Conservation (phyloP, 92 coral and sea anemone species). For the Paragorgia papillata region DNA sequence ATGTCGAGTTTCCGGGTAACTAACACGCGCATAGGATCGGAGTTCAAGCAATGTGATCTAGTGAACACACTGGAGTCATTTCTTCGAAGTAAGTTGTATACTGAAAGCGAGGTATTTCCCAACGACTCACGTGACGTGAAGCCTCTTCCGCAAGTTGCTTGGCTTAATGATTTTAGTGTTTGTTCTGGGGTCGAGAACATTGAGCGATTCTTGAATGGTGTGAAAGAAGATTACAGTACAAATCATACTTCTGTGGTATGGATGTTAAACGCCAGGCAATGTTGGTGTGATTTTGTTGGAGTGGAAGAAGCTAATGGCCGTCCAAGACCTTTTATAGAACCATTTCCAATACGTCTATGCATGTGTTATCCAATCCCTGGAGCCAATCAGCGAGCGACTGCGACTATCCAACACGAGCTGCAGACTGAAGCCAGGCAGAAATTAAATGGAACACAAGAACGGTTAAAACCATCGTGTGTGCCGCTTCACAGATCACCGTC, state of each 20-base stretch:
- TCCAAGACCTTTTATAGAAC: conserved; percentile 87
- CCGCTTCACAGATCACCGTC: conserved; percentile 15
- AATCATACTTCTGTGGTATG: conserved; percentile 69
- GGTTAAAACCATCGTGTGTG: background rate
- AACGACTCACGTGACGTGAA: conserved; percentile 66
- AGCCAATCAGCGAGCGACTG: conserved; percentile 1
- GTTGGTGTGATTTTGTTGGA: conserved; percentile 93
- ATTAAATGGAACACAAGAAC: conserved; percentile 10
- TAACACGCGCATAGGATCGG: conserved; percentile 83
- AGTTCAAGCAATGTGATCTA: conserved; percentile 83
- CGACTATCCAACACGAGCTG: background rate
- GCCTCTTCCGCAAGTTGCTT: conserved; percentile 81
- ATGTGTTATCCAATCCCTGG: conserved; percentile 78
- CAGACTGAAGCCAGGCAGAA: conserved; percentile 9
- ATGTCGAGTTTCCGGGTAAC: conserved; percentile 83
- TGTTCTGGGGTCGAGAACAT: conserved; percentile 57
- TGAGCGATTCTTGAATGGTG: conserved; percentile 63
- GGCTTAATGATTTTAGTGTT: conserved; percentile 89
- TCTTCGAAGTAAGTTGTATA: conserved; percentile 55
- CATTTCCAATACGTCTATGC: conserved; percentile 86
- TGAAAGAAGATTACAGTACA: conserved; percentile 46
- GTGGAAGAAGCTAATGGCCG: conserved; percentile 72
- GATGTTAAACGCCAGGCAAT: conserved; percentile 81
- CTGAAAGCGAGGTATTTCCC: conserved; percentile 69
- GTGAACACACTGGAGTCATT: conserved; percentile 57